Evolutionary conservation across 2,888 invertebrate species (phyloP), one percentile per base, ranked within the genome.

Genomic region (Folsomia manolachei): DNA sequence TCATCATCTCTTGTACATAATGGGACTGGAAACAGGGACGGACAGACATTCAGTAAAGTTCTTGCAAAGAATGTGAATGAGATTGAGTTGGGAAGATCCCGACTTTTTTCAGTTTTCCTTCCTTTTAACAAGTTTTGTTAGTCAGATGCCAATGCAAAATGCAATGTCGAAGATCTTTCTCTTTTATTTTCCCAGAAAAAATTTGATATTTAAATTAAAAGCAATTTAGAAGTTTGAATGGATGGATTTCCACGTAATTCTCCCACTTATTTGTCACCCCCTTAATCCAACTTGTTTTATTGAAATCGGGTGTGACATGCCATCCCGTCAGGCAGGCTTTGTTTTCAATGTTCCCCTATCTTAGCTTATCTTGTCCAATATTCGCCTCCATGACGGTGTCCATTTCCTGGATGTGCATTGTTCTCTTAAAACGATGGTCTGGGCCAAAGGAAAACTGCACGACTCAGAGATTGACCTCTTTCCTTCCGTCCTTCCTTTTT

Each of bases 181-280:
- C 39, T 39, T 39, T 39, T 14, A n/a, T 39, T 39, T 39, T 14
- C 14, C 39, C 39, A 51, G 24, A 24, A 66, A 66, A 66, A 66
- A 66, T 66, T 66, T 66, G 66, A 66, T 66, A 66, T 66, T 66
- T 66, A 66, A 66, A 66, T 66, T 66, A 66, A 66, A 66, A 66
- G 66, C 66, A 66, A 66, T 66, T 66, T 66, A 66, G 66, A 66
- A 66, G 66, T 66, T 66, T 66, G 23, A 66, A 66, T 52, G 66
- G 66, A 52, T 66, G 52, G 52, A 64, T 64, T 64, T 64, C 27
- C 64, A 64, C 64, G 27, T 64, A 64, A 64, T 64, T 26, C 64
- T 27, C 7, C 64, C 64, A 64, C 64, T 64, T n/a, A n/a, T n/a
- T 64, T 64, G 64, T 64, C 64, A 27, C 27, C 27, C 27, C 25